A percentile compares a stretch with the other conserved stretches of the same genome.
phyloP scores from a whole-genome alignment of 2,797 vertebrate species.

The Megalops cyprinoides region DNA sequence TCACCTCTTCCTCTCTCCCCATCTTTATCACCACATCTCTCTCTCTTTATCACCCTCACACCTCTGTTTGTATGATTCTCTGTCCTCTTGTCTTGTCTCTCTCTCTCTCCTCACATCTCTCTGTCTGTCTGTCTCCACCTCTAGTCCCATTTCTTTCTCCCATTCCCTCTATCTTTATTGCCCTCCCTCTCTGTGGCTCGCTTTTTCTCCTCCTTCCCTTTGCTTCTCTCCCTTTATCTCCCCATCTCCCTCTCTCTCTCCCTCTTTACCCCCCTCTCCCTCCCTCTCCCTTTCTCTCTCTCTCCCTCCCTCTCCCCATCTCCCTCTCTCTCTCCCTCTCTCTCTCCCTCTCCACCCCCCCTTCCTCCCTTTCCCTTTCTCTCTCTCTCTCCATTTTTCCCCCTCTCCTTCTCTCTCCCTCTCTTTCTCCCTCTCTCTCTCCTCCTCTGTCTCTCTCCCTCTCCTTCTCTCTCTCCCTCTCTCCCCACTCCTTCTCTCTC shows the following conservation, averaged over 20 bases:
- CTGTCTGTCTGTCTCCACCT: background rate
- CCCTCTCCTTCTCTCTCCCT: background rate
- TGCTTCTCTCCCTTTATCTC: background rate
- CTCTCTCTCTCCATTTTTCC: no score
- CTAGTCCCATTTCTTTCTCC: no score
- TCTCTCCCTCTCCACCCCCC: background rate
- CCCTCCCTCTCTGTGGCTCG: background rate
- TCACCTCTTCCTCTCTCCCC: no score
- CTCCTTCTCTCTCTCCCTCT: background rate
- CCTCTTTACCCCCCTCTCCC: background rate
- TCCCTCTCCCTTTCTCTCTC: background rate
- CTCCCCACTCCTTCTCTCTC: background rate
- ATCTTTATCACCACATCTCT: no score
- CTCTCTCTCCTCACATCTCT: background rate
- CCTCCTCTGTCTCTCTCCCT: background rate
- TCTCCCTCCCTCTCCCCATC: no score
- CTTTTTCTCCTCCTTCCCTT: no score
- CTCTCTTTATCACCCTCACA: no score
- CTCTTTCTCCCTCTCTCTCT: background rate
- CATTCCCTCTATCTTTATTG: background rate
- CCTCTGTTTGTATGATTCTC: no score
- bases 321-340: no score
- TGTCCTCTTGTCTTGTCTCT: no score
- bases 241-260: background rate
- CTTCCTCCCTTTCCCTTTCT: background rate